Percentiles rank a stretch among this genome's conserved stretches.
Evolutionary conservation across 2,113 vertebrate genomes (phyloP).

Genomic region (Osmerus eperlanus): DNA sequence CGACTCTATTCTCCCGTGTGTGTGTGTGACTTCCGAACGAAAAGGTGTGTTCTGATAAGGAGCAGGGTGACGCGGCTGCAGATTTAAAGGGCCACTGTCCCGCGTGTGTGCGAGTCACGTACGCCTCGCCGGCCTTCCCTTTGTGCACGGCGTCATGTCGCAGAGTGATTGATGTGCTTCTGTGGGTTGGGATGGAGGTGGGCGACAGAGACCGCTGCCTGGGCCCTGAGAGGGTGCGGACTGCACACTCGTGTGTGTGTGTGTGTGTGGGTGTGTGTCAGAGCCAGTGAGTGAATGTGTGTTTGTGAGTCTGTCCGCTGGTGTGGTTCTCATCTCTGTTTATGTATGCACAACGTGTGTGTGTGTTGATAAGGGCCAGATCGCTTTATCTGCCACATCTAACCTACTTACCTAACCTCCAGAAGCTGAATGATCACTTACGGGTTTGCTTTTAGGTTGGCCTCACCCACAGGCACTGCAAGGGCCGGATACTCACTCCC

Average conservation of each 20-base stretch:
- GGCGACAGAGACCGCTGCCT: constrained; percentile 61
- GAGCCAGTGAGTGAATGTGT: neutral
- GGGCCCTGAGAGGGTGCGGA: constrained; percentile 37
- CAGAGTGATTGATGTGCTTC: constrained; percentile 60
- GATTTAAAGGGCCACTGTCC: constrained; percentile 6
- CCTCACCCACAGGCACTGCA: no score
- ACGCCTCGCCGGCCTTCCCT: constrained; percentile 16
- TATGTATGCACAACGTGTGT: no score
- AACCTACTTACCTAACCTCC: no score
- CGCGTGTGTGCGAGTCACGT: constrained; percentile 27
- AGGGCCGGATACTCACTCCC: no score
- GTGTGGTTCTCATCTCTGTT: no score
- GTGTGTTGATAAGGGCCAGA: no score
- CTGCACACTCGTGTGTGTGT: constrained; percentile 2
- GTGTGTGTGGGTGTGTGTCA: neutral
- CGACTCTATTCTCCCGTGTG: no score
- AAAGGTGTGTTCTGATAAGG: constrained; percentile 39
- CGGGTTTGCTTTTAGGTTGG: no score
- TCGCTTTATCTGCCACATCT: no score
- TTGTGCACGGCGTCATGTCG: constrained; percentile 38
- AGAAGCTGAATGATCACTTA: no score
- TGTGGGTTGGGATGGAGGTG: constrained; percentile 58
- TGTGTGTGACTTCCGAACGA: neutral
- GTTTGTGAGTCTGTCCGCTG: neutral
- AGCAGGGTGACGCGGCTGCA: constrained; percentile 22